Conservation (phyloP, 2,113 vertebrate species). For the Turdus rufiventris region DNA sequence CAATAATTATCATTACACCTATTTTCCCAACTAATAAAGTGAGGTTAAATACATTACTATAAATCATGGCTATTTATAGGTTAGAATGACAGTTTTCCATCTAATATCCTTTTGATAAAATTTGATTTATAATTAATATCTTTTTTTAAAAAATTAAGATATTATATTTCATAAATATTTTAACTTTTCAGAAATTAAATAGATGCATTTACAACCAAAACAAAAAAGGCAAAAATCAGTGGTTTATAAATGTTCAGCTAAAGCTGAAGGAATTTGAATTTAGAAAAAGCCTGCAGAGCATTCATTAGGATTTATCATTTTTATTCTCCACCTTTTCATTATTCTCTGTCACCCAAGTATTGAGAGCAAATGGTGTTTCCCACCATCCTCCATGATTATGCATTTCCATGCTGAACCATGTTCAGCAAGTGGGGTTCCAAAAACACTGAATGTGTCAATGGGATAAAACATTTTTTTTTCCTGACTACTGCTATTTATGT, state of each 20-base stretch:
- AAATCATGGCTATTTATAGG: background rate
- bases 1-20: background rate
- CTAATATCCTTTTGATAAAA: background rate
- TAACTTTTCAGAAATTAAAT: background rate
- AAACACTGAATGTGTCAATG: background rate
- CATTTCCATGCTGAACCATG: background rate
- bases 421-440: background rate
- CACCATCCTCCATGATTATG: background rate
- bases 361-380: background rate
- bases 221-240: background rate
- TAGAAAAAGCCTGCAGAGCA: background rate
- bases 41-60: background rate
- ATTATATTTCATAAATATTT: background rate
- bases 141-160: background rate
- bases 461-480: background rate
- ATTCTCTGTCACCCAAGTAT: background rate
- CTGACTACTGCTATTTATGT: slow-evolving; percentile 10
- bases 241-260: background rate
- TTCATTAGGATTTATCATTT: background rate
- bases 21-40: slow-evolving; percentile 13
- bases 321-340: background rate
- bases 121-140: background rate
- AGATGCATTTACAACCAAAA: background rate
- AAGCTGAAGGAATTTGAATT: background rate
- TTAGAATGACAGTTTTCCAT: background rate